phyloP scores from a whole-genome alignment of 2,797 vertebrate genomes.

The Dendrocincla tyrannina region DNA sequence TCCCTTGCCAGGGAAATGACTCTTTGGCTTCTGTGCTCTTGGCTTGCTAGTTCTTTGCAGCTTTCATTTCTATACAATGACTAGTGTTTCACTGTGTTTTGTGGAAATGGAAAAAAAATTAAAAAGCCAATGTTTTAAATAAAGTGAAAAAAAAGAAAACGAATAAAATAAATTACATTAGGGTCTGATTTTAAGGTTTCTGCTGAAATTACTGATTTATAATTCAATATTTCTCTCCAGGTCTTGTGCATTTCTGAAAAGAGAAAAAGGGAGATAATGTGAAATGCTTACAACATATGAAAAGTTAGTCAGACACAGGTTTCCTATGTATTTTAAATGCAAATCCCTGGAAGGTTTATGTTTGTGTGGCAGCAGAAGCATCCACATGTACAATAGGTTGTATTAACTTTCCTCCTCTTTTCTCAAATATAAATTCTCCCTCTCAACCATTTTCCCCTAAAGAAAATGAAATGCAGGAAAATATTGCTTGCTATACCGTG shows the following conservation, averaged over 20 bases:
- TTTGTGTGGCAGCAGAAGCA: not conserved
- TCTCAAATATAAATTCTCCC: not conserved
- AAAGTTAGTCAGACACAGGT: not conserved
- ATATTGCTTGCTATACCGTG: not conserved
- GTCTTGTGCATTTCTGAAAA: not conserved
- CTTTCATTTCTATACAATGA: slow-evolving; percentile 23
- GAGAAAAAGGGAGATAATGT: not conserved
- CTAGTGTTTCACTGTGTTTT: not conserved
- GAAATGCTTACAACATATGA: not conserved
- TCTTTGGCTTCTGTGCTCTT: slow-evolving; percentile 31
- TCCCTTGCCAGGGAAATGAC: slow-evolving; percentile 23
- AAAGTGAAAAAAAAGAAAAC: not conserved
- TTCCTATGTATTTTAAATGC: not conserved
- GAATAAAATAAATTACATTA: not conserved
- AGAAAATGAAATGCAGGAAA: not conserved
- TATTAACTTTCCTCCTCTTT: not conserved
- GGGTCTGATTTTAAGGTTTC: not conserved
- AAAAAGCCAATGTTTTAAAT: not conserved
- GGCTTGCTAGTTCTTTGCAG: slow-evolving; percentile 15
- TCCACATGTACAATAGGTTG: not conserved
- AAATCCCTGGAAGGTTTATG: not conserved
- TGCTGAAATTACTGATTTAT: not conserved
- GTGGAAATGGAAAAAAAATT: not conserved
- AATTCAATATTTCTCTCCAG: not conserved
- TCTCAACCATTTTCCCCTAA: not conserved